These are phyloP conservation scores for Malurus melanocephalus DNA, from an alignment of 2,113 vertebrate genomes.

Conservation along the genomic window DNA sequence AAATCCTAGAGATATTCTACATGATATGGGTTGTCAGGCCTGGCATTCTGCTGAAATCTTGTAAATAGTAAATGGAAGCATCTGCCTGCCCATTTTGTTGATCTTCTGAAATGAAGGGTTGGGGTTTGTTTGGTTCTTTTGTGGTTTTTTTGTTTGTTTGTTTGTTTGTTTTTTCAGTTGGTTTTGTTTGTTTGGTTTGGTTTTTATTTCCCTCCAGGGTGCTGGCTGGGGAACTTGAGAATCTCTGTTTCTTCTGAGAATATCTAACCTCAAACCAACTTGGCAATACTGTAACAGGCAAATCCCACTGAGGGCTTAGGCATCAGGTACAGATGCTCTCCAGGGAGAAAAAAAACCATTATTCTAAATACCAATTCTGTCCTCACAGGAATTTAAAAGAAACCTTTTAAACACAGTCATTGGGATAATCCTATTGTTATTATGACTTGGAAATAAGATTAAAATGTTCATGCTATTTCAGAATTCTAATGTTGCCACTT, in stretches of 20 bases:
- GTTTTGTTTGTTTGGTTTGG: not conserved
- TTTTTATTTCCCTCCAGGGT: not conserved
- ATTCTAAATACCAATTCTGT: not conserved
- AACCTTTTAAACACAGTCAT: not conserved
- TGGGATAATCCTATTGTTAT: not conserved
- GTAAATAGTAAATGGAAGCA: accelerated
- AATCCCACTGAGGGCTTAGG: not conserved
- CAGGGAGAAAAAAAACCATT: not conserved
- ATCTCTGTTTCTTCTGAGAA: not conserved
- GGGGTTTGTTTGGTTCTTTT: too few species aligned
- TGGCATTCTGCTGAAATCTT: not conserved
- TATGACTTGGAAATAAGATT: not conserved
- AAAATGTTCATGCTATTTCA: not conserved
- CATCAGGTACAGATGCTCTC: not conserved
- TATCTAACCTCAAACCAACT: not conserved
- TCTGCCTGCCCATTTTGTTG: not conserved
- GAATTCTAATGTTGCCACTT: not conserved
- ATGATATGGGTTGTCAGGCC: not conserved
- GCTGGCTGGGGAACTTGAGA: not conserved
- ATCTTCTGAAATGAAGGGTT: not conserved
- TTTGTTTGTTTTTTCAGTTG: not conserved
- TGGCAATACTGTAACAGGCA: not conserved
- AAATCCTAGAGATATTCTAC: not conserved
- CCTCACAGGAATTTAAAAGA: not conserved
- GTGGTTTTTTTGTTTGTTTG: too few species aligned